A percentile compares a stretch with the other conserved stretches of the same genome.
Evolutionary conservation across 2,888 invertebrate genomes (phyloP).

Genomic region (Tiphia femorata): DNA sequence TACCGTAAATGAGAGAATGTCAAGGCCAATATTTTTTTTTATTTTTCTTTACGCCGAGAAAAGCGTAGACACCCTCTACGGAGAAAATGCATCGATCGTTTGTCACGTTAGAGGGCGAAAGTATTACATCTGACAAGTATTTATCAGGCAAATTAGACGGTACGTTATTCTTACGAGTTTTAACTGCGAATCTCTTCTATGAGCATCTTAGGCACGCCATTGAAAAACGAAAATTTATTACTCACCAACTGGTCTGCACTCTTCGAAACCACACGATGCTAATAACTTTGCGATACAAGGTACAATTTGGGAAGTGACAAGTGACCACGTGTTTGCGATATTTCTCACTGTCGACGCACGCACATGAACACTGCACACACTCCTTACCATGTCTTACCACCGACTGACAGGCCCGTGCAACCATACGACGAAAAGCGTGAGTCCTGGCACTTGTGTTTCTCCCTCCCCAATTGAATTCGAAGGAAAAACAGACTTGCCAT

Average conservation of each 20-base stretch:
- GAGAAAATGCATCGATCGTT: not conserved
- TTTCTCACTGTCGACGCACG: constrained; percentile 39
- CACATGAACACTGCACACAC: constrained; percentile 5
- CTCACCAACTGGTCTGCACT: constrained; percentile 32
- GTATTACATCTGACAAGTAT: too few relatives aligned
- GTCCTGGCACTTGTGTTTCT: too few relatives aligned
- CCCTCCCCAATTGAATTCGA: too few relatives aligned
- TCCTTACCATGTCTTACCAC: too few relatives aligned
- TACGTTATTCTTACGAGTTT: too few relatives aligned
- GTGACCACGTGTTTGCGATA: constrained; percentile 64
- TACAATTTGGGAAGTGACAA: constrained; percentile 64
- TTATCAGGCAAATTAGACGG: too few relatives aligned
- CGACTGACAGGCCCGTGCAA: too few relatives aligned
- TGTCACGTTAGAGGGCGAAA: too few relatives aligned
- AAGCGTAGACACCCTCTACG: constrained; percentile 25
- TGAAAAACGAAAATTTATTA: constrained; percentile 2
- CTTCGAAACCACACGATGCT: constrained; percentile 32
- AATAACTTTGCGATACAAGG: not conserved
- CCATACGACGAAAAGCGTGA: too few relatives aligned
- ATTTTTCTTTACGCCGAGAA: constrained; percentile 11
- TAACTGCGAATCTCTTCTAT: constrained; percentile 51
- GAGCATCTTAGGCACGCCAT: constrained; percentile 62
- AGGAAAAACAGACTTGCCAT: too few relatives aligned
- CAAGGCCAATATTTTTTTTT: constrained; percentile 10
- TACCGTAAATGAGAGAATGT: too few relatives aligned